These are phyloP conservation scores for Baccha elongata DNA, from an alignment of 2,888 invertebrate genomes.

Conservation along the genomic window DNA sequence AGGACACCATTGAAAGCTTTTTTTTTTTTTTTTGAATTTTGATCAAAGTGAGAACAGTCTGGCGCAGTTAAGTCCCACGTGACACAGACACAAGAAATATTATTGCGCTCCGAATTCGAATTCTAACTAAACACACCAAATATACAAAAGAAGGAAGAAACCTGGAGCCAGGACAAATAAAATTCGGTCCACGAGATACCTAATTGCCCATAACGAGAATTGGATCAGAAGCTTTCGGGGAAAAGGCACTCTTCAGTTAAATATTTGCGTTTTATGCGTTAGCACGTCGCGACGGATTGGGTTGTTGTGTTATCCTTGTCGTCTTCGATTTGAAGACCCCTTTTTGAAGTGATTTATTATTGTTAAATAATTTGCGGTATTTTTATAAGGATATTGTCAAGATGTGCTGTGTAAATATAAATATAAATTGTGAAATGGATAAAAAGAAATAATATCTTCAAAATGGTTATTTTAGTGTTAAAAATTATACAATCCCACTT, in stretches of 20 bases:
- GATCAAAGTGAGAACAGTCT: constrained; percentile 62
- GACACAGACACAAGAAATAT: constrained; percentile 20
- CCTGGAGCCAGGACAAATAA: constrained; percentile 46
- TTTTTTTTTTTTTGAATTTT: not conserved
- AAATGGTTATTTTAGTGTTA: not conserved
- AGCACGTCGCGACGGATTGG: constrained; percentile 66
- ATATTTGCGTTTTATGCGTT: constrained; percentile 70
- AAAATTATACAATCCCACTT: constrained; percentile 9
- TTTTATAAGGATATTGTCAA: not conserved
- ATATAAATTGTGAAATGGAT: not conserved
- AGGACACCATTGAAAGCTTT: not conserved
- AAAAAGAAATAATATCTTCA: not conserved
- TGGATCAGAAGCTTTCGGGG: constrained; percentile 67
- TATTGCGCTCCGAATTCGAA: constrained; percentile 3
- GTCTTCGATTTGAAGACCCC: not conserved
- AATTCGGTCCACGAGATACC: constrained; percentile 65
- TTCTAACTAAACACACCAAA: constrained; percentile 4
- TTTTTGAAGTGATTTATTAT: constrained; percentile 9
- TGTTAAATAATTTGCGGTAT: not conserved
- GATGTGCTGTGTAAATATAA: not conserved
- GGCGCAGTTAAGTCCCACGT: constrained; percentile 62
- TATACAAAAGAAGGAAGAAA: constrained; percentile 14
- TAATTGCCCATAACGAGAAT: constrained; percentile 62
- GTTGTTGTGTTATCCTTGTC: constrained; percentile 13
- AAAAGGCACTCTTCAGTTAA: constrained; percentile 61